A percentile compares a stretch with the other conserved stretches of the same genome.
Evolutionary conservation across 2,113 vertebrate genomes (phyloP).

Genomic region (Castor canadensis): DNA sequence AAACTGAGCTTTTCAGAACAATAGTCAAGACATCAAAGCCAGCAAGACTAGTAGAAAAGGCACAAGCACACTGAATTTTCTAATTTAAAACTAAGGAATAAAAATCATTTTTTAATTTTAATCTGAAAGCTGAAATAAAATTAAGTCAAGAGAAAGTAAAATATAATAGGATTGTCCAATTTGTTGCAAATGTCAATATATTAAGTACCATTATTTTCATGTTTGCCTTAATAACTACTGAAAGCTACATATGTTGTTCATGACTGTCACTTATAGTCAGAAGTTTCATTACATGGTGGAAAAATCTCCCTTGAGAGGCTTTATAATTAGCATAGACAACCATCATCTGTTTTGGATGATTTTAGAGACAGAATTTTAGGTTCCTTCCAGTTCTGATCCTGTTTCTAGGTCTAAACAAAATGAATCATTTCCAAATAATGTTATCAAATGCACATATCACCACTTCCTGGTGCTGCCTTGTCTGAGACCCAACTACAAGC

Average conservation of each 20-base stretch:
- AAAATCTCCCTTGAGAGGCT: background rate
- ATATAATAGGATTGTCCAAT: background rate
- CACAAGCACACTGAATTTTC: background rate
- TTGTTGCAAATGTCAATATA: background rate
- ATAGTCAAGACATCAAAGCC: constrained; percentile 47
- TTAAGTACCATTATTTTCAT: background rate
- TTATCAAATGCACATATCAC: constrained; percentile 47
- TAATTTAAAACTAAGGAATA: constrained; percentile 31
- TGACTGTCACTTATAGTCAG: background rate
- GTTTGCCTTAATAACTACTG: constrained; percentile 19
- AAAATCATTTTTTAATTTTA: constrained; percentile 9
- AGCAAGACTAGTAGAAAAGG: constrained; percentile 3
- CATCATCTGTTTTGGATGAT: constrained; percentile 74
- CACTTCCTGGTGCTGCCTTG: constrained; percentile 26
- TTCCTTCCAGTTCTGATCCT: constrained; percentile 53
- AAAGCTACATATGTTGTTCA: background rate
- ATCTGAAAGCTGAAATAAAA: constrained; percentile 20
- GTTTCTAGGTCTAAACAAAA: constrained; percentile 60
- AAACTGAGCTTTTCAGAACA: constrained; percentile 52
- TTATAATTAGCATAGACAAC: constrained; percentile 60
- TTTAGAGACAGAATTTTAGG: constrained; percentile 67
- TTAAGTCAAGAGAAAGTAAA: background rate
- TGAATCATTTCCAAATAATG: constrained; percentile 55
- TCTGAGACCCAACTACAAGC: background rate
- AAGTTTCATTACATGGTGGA: constrained; percentile 21